Evolutionary conservation across 2,888 invertebrate species (phyloP).

Genomic region (Coelogynopora nodosa): DNA sequence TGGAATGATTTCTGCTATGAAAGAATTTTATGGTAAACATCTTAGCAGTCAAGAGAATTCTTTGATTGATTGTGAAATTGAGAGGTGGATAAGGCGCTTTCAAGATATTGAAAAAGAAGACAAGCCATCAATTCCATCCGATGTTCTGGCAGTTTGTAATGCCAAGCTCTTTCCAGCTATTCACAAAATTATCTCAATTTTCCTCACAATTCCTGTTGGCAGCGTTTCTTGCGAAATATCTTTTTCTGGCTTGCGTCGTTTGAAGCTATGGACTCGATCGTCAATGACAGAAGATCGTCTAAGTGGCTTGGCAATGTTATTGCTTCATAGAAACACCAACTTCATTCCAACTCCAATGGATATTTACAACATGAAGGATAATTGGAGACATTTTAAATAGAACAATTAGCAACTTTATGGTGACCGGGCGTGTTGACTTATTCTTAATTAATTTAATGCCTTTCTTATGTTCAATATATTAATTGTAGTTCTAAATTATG

Average conservation of each 20-base stretch:
- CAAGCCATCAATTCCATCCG: constrained; percentile 29
- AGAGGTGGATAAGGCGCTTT: constrained; percentile 28
- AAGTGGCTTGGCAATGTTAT: constrained; percentile 31
- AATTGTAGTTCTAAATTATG: constrained; percentile 28
- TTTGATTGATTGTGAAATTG: constrained; percentile 31
- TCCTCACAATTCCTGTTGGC: constrained; percentile 9
- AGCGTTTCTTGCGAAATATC: constrained; percentile 23
- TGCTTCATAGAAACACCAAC: constrained; percentile 25
- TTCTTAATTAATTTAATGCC: constrained; percentile 28
- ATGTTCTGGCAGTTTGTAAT: constrained; percentile 28
- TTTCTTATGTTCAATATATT: constrained; percentile 31
- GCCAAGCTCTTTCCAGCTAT: constrained; percentile 31
- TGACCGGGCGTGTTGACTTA: constrained; percentile 22
- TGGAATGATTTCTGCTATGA: constrained; percentile 19
- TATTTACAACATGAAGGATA: constrained; percentile 31
- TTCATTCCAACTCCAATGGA: constrained; percentile 18
- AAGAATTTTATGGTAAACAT: constrained; percentile 31
- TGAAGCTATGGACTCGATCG: constrained; percentile 31
- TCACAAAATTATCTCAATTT: constrained; percentile 31
- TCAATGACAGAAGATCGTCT: constrained; percentile 31
- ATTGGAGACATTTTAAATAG: constrained; percentile 10
- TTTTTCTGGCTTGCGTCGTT: constrained; percentile 27
- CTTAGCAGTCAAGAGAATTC: constrained; percentile 26
- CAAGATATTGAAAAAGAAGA: constrained; percentile 25
- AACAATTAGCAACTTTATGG: constrained; percentile 24